Conservation (phyloP, 1,140 invertebrate genomes). For the Monochamus saltuarius region DNA sequence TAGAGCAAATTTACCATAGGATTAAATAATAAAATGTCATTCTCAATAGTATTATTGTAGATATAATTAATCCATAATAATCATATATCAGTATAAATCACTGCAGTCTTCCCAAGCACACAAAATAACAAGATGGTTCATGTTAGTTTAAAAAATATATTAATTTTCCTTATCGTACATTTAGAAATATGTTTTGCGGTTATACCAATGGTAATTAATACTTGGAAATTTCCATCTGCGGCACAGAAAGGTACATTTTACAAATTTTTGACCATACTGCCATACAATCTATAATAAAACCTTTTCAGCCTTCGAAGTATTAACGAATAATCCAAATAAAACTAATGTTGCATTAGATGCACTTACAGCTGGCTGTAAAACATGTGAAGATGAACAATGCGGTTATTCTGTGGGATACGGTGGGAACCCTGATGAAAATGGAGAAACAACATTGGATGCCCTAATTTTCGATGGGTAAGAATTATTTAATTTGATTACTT, state of each 20-base stretch:
- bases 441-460: conserved; percentile 97
- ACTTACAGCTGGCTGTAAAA: conserved; percentile 77
- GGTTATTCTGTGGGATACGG: conserved; percentile 93
- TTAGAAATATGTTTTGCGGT: background rate
- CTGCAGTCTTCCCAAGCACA: too few species aligned
- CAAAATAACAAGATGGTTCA: too few species aligned
- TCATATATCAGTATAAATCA: too few species aligned
- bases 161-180: too few species aligned
- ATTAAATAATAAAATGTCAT: too few species aligned
- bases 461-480: conserved; percentile 93
- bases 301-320: too few species aligned
- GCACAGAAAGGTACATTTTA: conserved; percentile 53
- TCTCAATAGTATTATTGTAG: too few species aligned
- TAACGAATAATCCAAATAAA: background rate
- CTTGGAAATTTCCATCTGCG: conserved; percentile 61
- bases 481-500: background rate
- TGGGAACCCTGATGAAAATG: conserved; percentile 93
- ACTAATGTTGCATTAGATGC: conserved; percentile 72
- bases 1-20: too few species aligned
- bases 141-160: too few species aligned
- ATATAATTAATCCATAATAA: too few species aligned
- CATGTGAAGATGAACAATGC: conserved; percentile 86
- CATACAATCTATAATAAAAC: too few species aligned
- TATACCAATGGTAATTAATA: conserved; percentile 60
- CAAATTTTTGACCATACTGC: too few species aligned